phyloP scores from a whole-genome alignment of 2,888 invertebrate genomes.

The Helleia helle region DNA sequence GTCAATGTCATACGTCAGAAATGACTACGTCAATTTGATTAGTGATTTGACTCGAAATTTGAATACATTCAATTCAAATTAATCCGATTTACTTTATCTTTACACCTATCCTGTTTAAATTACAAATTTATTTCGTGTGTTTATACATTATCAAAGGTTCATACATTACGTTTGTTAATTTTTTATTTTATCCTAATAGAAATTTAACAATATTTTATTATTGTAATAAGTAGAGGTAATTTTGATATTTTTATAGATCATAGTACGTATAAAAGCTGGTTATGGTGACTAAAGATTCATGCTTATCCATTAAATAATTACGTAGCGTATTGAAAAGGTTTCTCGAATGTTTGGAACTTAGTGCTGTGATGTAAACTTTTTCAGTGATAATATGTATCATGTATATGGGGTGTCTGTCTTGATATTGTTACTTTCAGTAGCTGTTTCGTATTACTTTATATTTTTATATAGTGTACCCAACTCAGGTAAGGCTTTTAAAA shows the following conservation, averaged over 20 bases:
- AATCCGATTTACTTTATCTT: too few species aligned
- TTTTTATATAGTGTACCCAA: background rate
- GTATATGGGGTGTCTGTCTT: slow-evolving; percentile 39
- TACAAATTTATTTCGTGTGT: too few species aligned
- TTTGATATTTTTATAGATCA: background rate
- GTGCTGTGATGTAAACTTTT: too few species aligned
- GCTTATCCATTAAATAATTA: background rate
- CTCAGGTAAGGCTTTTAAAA: background rate
- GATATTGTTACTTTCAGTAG: slow-evolving; percentile 26
- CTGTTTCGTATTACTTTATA: background rate
- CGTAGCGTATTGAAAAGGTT: too few species aligned
- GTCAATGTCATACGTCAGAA: too few species aligned
- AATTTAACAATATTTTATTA: background rate
- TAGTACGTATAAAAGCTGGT: background rate
- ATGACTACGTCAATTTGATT: too few species aligned
- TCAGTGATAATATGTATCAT: slow-evolving; percentile 24
- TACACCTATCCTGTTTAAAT: too few species aligned
- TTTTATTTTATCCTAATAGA: too few species aligned
- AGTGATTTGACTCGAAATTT: too few species aligned
- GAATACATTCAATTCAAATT: too few species aligned
- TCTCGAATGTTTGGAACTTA: background rate
- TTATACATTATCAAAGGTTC: too few species aligned
- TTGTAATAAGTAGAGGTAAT: background rate
- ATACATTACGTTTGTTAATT: too few species aligned
- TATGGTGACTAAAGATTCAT: background rate